Evolutionary conservation across 1,140 invertebrate species (phyloP).

Genomic region (Dinoponera quadriceps): DNA sequence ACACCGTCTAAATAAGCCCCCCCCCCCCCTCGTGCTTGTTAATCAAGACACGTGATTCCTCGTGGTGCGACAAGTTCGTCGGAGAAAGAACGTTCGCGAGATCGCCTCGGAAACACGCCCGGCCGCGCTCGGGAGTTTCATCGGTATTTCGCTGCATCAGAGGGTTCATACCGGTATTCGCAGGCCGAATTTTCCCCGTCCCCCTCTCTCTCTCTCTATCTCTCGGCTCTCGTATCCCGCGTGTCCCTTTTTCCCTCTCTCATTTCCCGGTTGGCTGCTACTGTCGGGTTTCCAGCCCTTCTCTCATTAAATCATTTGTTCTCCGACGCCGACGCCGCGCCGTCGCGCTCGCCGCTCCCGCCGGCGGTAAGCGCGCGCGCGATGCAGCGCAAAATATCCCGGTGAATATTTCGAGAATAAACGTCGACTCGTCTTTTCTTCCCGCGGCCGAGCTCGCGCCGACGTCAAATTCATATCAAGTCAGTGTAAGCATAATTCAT

Average conservation of each 20-base stretch:
- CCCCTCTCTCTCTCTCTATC: slow-evolving; percentile 63
- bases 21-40: no score
- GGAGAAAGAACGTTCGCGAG: background rate
- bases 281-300: slow-evolving; percentile 79
- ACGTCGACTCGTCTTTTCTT: slow-evolving; percentile 59
- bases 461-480: slow-evolving; percentile 50
- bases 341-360: slow-evolving; percentile 28
- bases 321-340: slow-evolving; percentile 69
- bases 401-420: slow-evolving; percentile 46
- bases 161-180: slow-evolving; percentile 32
- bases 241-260: slow-evolving; percentile 69
- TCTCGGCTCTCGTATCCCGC: slow-evolving; percentile 27
- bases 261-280: slow-evolving; percentile 80
- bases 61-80: background rate
- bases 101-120: slow-evolving; percentile 20
- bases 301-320: slow-evolving; percentile 85
- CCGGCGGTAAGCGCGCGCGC: slow-evolving; percentile 19
- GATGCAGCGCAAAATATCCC: slow-evolving; percentile 55
- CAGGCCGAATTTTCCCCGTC: slow-evolving; percentile 56
- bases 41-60: no score
- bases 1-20: slow-evolving; percentile 4
- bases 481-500: slow-evolving; percentile 47
- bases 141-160: slow-evolving; percentile 50
- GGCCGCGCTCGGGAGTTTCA: slow-evolving; percentile 15
- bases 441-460: background rate